Evolutionary conservation across 1,140 invertebrate species (phyloP), one percentile per base, ranked within the genome.

Genomic region (Zaprionus nigranus): DNA sequence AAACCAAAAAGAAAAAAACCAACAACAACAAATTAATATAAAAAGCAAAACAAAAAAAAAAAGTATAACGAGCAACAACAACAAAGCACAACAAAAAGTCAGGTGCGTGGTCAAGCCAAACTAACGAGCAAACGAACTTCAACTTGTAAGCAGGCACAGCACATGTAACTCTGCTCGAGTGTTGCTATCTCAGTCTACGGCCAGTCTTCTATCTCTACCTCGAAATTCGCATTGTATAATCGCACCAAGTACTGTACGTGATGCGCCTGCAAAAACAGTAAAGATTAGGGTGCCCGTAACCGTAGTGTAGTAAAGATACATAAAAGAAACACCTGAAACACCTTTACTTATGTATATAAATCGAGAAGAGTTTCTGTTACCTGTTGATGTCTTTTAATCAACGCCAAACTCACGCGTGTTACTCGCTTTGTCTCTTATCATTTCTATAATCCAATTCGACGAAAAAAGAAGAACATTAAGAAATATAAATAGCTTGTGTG

Each of bases 211-310:
- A 22, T 51, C 46, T 51, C 46, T 51, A 12, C 3, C 46, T 3
- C 20, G 56, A 75, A 75, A 72, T 79, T 71, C 64, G 70, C 69
- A 88, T 87, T 87, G 84, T 87, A 78, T 84, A 87, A 88, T 81
- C 83, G 66, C 59, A 28, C 58, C 68, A 77, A 86, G 68, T 87
- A 58, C 57, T 56, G 62, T 74, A 87, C 83, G 84, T 88, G 84
- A 70, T 68, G 68, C 38, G 81, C 82, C 70, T 88, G 67, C 54
- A 26, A 74, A 74, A 38, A 51, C n/a, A 58, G 30, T 43, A 17
- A 28, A 53, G 67, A 71, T 54, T 60, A 72, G 61, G 76, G 75
- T 40, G 57, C 46, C 58, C 51, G 26, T 49, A 26, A 56, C 49
- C n/a, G 46, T 40, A 40, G 38, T 51, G 46, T 51, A 6, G 28